phyloP scores from a whole-genome alignment of 1,140 invertebrate genomes.

The Drosophila littoralis region DNA sequence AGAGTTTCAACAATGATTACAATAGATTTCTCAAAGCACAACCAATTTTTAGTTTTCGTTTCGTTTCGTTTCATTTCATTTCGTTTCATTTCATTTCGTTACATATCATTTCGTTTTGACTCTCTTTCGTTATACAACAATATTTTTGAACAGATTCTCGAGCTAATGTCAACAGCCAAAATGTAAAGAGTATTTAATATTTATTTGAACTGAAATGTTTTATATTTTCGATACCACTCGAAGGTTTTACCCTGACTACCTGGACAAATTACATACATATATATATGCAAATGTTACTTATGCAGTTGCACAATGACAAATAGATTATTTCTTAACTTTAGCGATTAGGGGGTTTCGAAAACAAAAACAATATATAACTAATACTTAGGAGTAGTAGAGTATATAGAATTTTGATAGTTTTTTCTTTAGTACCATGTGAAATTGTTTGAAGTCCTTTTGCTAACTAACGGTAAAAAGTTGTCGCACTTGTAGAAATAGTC shows the following conservation, averaged over 20 bases:
- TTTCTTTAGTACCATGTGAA: conserved; percentile 15
- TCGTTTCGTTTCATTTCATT: conserved; percentile 19
- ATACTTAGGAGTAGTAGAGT: conserved; percentile 7
- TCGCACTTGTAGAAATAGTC: conserved; percentile 38
- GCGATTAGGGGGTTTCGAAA: conserved; percentile 8
- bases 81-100: conserved; percentile 9
- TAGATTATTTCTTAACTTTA: conserved; percentile 33
- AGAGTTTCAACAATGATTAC: conserved; percentile 61
- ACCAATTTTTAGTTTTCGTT: conserved; percentile 77
- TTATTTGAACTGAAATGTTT: conserved; percentile 21
- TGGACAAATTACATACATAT: conserved; percentile 43
- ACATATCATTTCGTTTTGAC: conserved; percentile 27
- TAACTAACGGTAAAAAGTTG: conserved; percentile 40
- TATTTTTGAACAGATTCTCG: conserved; percentile 24
- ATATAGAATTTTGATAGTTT: conserved; percentile 31
- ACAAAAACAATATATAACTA: conserved; percentile 52
- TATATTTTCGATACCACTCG: background rate
- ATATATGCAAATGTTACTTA: conserved; percentile 9
- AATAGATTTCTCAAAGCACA: conserved; percentile 75
- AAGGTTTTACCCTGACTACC: conserved; percentile 68
- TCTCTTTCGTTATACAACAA: conserved; percentile 18
- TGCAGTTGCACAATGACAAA: conserved; percentile 26
- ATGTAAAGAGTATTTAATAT: conserved; percentile 55
- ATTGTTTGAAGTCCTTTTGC: conserved; percentile 25
- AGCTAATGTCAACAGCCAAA: conserved; percentile 70